Evolutionary conservation across 35 echinoderm and acorn worm genomes (phyloP).

Genomic region (Ophioderma brevispina): DNA sequence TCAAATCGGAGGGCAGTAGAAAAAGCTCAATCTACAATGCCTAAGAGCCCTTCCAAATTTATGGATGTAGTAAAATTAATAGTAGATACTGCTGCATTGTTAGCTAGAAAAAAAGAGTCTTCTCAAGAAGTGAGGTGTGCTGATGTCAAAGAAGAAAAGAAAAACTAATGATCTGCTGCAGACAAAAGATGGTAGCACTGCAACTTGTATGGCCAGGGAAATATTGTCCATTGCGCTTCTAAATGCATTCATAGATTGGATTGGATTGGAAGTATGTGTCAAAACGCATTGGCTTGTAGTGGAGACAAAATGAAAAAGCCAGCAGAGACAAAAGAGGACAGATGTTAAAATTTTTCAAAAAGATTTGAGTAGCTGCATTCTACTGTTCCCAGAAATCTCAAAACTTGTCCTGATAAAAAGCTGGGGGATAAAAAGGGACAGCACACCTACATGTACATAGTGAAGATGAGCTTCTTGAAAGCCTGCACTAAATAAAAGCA

Average conservation of each 20-base stretch:
- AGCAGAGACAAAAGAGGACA: neutral
- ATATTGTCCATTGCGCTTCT: constrained; percentile 8
- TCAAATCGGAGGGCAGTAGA: neutral
- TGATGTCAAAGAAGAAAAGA: constrained; percentile 18
- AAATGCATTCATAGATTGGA: constrained; percentile 14
- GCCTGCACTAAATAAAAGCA: neutral
- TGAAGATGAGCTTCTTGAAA: neutral
- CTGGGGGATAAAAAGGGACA: neutral
- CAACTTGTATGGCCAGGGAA: neutral
- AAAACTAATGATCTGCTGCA: neutral
- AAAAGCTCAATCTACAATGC: neutral
- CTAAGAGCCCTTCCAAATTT: constrained; percentile 5
- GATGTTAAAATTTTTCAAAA: neutral
- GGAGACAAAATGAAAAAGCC: neutral
- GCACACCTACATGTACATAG: neutral
- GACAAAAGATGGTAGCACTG: neutral
- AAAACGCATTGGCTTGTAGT: neutral
- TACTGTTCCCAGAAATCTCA: neutral
- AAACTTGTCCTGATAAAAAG: neutral
- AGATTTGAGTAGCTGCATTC: neutral
- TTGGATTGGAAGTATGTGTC: constrained; percentile 4
- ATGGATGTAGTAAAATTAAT: neutral
- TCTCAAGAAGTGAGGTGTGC: neutral
- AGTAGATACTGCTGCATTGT: neutral
- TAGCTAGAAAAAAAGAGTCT: neutral